Evolutionary conservation across 2,888 invertebrate genomes (phyloP), one percentile per base, ranked within the genome.

Genomic region (Plagiodera versicolora): DNA sequence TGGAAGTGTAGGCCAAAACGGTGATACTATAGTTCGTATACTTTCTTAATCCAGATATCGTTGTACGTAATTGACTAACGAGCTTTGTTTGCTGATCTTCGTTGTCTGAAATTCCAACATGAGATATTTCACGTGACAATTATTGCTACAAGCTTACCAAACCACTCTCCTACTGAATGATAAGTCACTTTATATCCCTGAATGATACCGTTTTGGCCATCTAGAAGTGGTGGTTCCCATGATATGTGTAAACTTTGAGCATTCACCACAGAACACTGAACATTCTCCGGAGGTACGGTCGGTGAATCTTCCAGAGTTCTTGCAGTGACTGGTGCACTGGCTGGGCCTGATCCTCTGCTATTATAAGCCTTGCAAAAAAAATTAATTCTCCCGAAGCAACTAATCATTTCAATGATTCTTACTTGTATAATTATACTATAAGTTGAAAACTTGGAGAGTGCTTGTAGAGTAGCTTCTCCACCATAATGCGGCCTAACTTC

Each of bases 11-110:
- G 8, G 95, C 95, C 75, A 93, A 83, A 32, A 94, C 93, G 68
- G 93, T 91, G 55, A 96, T 90, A 32, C 94, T 94, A 79, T 96
- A 96, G 82, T 96, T 96, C 28, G 95, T 94, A 80, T 88, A 94
- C 72, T 93, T 90, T 73, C 89, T 86, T 58, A 95, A 82, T 49
- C 90, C 90, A 59, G 89, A 89, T 64, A 94, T 83, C 1, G 87
- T 87, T 30, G 90, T 89, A 63, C 88, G 86, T 35, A 88, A 75
- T 1, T 87, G 86, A 2, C 86, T 85, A 69, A 90, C 89, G 70
- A 88, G 87, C 77, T 92, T 93, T n/a, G 89, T 89, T 70, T 89
- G 87, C 69, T 88, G 87, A 61, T 89, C 88, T 81, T 89, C 89
- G 74, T 87, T 88, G 73, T 90, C 90, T 89, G 72, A 61, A 78